These are phyloP conservation scores for Rhinichthys osculus DNA, from an alignment of 2,797 vertebrate genomes.

Conservation along the genomic window DNA sequence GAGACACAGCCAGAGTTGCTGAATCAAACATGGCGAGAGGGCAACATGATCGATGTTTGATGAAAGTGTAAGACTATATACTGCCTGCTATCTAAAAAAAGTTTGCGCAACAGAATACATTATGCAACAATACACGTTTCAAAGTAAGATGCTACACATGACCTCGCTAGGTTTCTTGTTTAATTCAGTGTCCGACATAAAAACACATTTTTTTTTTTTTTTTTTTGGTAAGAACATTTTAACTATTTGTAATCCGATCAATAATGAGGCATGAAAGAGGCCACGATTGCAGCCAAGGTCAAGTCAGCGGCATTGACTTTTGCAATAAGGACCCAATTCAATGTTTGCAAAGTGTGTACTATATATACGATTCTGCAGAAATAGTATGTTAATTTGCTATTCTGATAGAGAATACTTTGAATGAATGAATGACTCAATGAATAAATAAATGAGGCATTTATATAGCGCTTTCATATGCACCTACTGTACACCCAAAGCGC, in stretches of 20 bases:
- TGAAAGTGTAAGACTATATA: neutral
- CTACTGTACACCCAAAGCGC: too few relatives aligned
- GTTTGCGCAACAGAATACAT: neutral
- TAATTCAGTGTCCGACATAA: neutral
- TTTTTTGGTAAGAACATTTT: neutral
- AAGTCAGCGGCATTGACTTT: neutral
- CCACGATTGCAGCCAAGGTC: neutral
- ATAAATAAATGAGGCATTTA: too few relatives aligned
- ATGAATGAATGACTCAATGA: too few relatives aligned
- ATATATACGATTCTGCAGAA: neutral
- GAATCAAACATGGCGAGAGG: slow-evolving; percentile 29
- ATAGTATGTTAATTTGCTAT: neutral
- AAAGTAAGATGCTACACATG: neutral
- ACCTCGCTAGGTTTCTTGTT: neutral
- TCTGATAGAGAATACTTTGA: neutral
- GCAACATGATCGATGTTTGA: slow-evolving; percentile 3
- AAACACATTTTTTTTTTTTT: neutral
- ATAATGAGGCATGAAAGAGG: neutral
- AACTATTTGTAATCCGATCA: neutral
- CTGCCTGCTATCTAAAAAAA: neutral
- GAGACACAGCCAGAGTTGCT: slow-evolving; percentile 15
- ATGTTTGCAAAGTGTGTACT: neutral
- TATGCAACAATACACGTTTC: neutral
- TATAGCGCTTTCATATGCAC: too few relatives aligned
- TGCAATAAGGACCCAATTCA: neutral